Evolutionary conservation across 2,113 vertebrate genomes (phyloP).

Genomic region (Hippolais icterina): DNA sequence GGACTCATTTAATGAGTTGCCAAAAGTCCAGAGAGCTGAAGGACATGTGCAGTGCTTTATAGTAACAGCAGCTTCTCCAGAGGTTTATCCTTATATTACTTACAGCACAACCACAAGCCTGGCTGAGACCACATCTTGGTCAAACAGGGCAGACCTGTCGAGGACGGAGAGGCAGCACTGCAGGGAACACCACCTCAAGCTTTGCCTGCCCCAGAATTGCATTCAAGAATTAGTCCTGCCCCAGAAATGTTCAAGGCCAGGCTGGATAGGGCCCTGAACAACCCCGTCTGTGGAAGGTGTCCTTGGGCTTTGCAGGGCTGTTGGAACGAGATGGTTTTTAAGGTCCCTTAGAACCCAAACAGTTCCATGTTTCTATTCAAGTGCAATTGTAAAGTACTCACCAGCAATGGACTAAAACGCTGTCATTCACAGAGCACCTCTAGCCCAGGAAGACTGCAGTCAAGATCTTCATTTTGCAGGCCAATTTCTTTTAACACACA

Average conservation of each 20-base stretch:
- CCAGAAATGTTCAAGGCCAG: not conserved
- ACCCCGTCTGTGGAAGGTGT: not conserved
- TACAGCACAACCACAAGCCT: not conserved
- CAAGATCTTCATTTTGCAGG: not conserved
- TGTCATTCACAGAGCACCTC: rapidly evolving
- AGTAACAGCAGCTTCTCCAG: not conserved
- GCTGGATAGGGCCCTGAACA: not conserved
- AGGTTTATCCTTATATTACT: not conserved
- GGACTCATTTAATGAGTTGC: not conserved
- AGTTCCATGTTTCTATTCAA: not conserved
- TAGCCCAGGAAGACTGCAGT: not conserved
- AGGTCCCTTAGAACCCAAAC: not conserved
- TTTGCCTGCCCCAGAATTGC: too few relatives aligned
- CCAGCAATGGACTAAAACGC: rapidly evolving
- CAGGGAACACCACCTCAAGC: not conserved
- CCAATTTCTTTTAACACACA: not conserved
- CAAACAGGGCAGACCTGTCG: not conserved
- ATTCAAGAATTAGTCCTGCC: not conserved
- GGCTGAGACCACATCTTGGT: rapidly evolving
- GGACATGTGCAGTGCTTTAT: rapidly evolving
- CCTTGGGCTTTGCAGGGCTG: not conserved
- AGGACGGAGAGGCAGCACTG: not conserved
- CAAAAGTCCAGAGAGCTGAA: not conserved
- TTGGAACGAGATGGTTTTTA: not conserved
- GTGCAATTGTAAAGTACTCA: not conserved